Evolutionary conservation across 2,888 invertebrate species (phyloP).

Genomic region (Eupeodes luniger): DNA sequence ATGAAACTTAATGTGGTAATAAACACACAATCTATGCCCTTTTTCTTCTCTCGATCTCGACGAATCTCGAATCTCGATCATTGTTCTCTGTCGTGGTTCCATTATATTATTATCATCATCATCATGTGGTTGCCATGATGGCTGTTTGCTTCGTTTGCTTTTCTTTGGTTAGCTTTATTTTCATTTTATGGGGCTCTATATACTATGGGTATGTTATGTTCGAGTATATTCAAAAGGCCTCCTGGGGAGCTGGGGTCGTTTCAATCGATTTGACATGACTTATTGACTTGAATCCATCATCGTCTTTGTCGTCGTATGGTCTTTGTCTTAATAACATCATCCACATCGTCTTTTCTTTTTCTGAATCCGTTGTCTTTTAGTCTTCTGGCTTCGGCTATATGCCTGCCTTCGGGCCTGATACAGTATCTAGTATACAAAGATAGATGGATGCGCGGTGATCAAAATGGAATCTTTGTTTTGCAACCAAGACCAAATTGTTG

Average conservation of each 20-base stretch:
- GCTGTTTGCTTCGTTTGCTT: neutral
- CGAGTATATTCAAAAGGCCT: neutral
- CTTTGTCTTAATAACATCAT: slow-evolving; percentile 27
- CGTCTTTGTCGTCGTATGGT: slow-evolving; percentile 40
- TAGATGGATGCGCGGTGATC: slow-evolving; percentile 38
- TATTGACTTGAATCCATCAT: slow-evolving; percentile 75
- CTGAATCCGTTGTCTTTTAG: slow-evolving; percentile 21
- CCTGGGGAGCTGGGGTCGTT: slow-evolving; percentile 56
- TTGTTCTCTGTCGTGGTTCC: slow-evolving; percentile 1
- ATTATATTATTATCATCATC: neutral
- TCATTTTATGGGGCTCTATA: slow-evolving; percentile 25
- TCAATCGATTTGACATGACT: slow-evolving; percentile 72
- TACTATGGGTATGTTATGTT: too few species aligned
- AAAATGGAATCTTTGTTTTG: slow-evolving; percentile 65
- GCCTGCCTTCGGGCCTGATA: slow-evolving; percentile 8
- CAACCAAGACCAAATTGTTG: slow-evolving; percentile 57
- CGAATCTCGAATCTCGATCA: slow-evolving; percentile 37
- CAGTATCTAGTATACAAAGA: too few species aligned
- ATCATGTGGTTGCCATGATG: slow-evolving; percentile 6
- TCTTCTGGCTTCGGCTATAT: neutral
- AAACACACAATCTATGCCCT: slow-evolving; percentile 75
- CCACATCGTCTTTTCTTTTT: slow-evolving; percentile 8
- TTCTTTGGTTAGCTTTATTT: slow-evolving; percentile 25
- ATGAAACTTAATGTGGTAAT: slow-evolving; percentile 72
- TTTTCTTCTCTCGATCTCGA: slow-evolving; percentile 11